phyloP scores from a whole-genome alignment of 2,888 invertebrate species.

The Melanostoma mellinum region DNA sequence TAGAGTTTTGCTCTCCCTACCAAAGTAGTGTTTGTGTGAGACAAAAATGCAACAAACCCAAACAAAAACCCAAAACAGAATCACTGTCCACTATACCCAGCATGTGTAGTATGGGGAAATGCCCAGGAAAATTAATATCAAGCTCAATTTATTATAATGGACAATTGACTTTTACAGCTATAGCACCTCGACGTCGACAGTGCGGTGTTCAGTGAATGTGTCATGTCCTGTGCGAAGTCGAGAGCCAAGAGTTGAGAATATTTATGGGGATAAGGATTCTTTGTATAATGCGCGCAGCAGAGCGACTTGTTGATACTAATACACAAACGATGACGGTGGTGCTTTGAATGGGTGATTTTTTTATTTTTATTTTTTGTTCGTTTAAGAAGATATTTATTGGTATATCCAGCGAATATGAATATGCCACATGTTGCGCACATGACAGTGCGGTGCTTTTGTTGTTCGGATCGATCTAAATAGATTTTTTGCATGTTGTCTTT shows the following conservation, averaged over 20 bases:
- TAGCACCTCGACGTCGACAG: slow-evolving; percentile 36
- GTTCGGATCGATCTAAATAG: slow-evolving; percentile 26
- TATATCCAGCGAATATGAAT: slow-evolving; percentile 54
- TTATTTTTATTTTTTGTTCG: slow-evolving; percentile 15
- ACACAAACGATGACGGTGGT: slow-evolving; percentile 31
- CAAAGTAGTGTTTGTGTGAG: slow-evolving; percentile 25
- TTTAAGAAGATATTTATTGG: slow-evolving; percentile 43
- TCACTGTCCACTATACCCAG: slow-evolving; percentile 27
- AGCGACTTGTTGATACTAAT: slow-evolving; percentile 66
- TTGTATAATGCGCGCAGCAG: slow-evolving; percentile 38
- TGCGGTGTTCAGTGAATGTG: slow-evolving; percentile 55
- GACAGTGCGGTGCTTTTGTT: slow-evolving; percentile 23
- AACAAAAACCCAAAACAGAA: slow-evolving; percentile 29
- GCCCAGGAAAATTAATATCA: slow-evolving; percentile 44
- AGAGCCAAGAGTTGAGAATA: slow-evolving; percentile 47
- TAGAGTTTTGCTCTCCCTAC: not conserved
- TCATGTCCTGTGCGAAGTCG: slow-evolving; percentile 58
- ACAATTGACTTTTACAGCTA: slow-evolving; percentile 45
- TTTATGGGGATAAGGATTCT: slow-evolving; percentile 48
- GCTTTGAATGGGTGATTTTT: slow-evolving; percentile 44
- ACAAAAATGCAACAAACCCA: slow-evolving; percentile 21
- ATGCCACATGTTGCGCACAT: slow-evolving; percentile 64
- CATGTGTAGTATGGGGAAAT: slow-evolving; percentile 7
- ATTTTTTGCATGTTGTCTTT: slow-evolving; percentile 21
- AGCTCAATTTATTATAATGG: slow-evolving; percentile 62